phyloP scores from a whole-genome alignment of 2,797 vertebrate species.

The Peromyscus eremicus region DNA sequence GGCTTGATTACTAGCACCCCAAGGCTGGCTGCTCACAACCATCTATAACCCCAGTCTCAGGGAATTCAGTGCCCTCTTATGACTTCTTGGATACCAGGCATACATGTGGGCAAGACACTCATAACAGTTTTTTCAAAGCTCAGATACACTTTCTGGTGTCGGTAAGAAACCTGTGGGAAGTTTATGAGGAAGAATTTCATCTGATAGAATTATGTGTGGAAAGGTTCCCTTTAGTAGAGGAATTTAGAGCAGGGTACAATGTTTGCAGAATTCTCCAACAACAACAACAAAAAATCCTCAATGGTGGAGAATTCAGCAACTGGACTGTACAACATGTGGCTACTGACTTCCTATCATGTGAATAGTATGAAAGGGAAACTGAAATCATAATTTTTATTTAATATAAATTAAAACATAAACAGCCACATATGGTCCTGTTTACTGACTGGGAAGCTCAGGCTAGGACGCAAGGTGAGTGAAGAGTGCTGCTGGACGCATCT shows the following conservation, averaged over 20 bases:
- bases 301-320: neutral
- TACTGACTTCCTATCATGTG: neutral
- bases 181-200: neutral
- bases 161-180: conserved; percentile 8
- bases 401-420: neutral
- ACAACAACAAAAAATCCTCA: neutral
- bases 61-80: neutral
- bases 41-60: neutral
- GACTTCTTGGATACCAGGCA: neutral
- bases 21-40: neutral
- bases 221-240: neutral
- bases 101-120: neutral
- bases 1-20: neutral
- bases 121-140: neutral
- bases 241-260: neutral
- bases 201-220: neutral
- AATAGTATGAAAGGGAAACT: neutral
- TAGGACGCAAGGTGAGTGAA: neutral
- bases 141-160: neutral
- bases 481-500: no score
- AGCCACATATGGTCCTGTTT: neutral
- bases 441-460: no score
- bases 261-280: neutral
- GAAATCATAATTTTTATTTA: neutral
- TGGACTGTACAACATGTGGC: no score